phyloP scores from a whole-genome alignment of 2,888 invertebrate genomes.

The Drosophila mulleri region DNA sequence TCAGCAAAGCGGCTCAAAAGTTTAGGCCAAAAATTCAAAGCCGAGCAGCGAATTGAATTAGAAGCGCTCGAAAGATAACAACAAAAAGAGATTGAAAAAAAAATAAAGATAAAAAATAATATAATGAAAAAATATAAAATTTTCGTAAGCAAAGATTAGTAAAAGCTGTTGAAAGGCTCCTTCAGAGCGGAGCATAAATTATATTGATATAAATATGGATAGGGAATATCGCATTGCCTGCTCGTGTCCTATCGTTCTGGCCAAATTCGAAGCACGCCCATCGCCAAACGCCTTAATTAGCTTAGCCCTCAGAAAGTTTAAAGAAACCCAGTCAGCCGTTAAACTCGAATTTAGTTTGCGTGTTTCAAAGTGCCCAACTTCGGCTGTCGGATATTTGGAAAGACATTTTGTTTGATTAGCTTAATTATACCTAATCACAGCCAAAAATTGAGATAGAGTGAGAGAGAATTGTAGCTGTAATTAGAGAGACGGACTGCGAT shows the following conservation, averaged over 20 bases:
- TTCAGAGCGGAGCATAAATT: background rate
- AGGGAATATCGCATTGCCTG: too few species aligned
- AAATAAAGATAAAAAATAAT: background rate
- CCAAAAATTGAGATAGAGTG: background rate
- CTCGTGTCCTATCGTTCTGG: background rate
- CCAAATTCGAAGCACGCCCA: constrained; percentile 6
- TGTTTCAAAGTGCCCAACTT: constrained; percentile 36
- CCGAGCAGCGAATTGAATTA: constrained; percentile 46
- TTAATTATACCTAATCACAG: constrained; percentile 44
- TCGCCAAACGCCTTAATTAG: constrained; percentile 33
- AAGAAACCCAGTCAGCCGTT: constrained; percentile 2
- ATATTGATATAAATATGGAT: background rate
- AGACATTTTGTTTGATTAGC: constrained; percentile 56
- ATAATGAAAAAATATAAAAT: background rate
- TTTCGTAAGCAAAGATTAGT: constrained; percentile 4
- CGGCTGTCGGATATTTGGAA: constrained; percentile 30
- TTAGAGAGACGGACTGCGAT: constrained; percentile 19
- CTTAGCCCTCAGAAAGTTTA: constrained; percentile 23
- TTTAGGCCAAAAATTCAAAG: constrained; percentile 29
- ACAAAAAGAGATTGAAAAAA: background rate
- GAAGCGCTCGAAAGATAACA: constrained; percentile 7
- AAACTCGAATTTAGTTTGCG: constrained; percentile 36
- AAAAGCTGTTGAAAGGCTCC: background rate
- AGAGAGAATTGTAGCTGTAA: constrained; percentile 13
- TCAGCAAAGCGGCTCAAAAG: constrained; percentile 41